A percentile compares a stretch with the other conserved stretches of the same genome.
Conservation (phyloP, 1,140 invertebrate species). For the Atta texana region DNA sequence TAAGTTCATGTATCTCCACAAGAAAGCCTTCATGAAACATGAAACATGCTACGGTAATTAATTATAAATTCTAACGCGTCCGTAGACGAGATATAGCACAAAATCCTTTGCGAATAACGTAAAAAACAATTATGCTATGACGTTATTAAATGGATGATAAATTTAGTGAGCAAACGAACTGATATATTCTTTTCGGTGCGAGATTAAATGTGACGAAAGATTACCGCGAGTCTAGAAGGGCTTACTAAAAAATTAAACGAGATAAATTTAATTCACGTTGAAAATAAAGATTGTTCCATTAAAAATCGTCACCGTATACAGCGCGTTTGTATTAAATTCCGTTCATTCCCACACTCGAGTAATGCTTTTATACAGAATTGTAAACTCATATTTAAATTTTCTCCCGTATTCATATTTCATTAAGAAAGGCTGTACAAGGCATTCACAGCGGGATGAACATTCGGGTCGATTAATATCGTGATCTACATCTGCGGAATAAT, state of each 20-base stretch:
- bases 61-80: slow-evolving; percentile 33
- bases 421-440: not conserved
- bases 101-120: not conserved
- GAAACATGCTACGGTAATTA: slow-evolving; percentile 20
- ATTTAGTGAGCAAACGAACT: not conserved
- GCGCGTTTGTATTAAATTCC: slow-evolving; percentile 39
- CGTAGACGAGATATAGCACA: slow-evolving; percentile 18
- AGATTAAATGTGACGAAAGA: slow-evolving; percentile 19
- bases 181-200: not conserved
- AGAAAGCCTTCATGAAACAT: slow-evolving; percentile 10
- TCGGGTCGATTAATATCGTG: slow-evolving; percentile 59
- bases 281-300: slow-evolving; percentile 12
- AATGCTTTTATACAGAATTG: slow-evolving; percentile 36
- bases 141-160: slow-evolving; percentile 27
- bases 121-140: not conserved
- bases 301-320: not conserved
- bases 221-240: not conserved
- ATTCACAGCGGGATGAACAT: slow-evolving; percentile 44
- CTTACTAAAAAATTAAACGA: slow-evolving; percentile 9
- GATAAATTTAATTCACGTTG: slow-evolving; percentile 26
- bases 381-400: slow-evolving; percentile 29
- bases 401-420: not conserved
- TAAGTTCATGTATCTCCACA: slow-evolving; percentile 16
- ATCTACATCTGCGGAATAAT: slow-evolving; percentile 55
- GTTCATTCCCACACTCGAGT: slow-evolving; percentile 15